These are phyloP conservation scores for Schizothorax lantsangensis DNA, from an alignment of 2,797 vertebrate species.

Conservation along the genomic window DNA sequence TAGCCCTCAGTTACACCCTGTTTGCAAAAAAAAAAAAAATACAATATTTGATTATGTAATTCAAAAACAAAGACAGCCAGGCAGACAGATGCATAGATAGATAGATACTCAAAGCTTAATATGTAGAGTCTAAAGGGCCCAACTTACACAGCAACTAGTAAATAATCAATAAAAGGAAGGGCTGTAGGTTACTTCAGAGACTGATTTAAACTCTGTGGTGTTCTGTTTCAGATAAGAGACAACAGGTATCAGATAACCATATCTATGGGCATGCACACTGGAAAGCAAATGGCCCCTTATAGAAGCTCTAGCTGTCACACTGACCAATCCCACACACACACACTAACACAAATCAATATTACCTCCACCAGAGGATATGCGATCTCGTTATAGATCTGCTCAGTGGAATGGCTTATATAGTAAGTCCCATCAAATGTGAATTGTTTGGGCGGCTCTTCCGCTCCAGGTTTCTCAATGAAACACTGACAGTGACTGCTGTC, in stretches of 20 bases:
- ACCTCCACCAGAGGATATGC: constrained; percentile 89
- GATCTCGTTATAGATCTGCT: constrained; percentile 91
- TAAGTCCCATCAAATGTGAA: constrained; percentile 92
- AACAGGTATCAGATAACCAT: constrained; percentile 66
- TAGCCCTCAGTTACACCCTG: constrained; percentile 91
- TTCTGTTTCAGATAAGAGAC: constrained; percentile 57
- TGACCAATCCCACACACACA: background rate
- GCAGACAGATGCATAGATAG: background rate
- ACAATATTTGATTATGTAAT: background rate
- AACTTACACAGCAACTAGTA: background rate
- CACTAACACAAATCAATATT: constrained; percentile 46
- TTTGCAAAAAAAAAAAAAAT: background rate
- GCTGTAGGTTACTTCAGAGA: constrained; percentile 21
- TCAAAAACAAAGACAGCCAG: background rate
- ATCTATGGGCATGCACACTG: constrained; percentile 8
- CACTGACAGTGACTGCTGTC: constrained; percentile 81
- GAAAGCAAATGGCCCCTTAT: background rate
- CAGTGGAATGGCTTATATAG: constrained; percentile 80
- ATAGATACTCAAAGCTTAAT: background rate
- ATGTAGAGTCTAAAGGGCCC: background rate
- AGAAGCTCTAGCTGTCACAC: background rate
- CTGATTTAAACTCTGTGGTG: constrained; percentile 32
- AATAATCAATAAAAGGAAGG: constrained; percentile 61
- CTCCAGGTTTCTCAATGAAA: constrained; percentile 81
- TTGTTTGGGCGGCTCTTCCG: constrained; percentile 83